Base-by-base conservation (phyloP, 2,888 invertebrate genomes). In the Scaptomyza polygonia region DNA sequence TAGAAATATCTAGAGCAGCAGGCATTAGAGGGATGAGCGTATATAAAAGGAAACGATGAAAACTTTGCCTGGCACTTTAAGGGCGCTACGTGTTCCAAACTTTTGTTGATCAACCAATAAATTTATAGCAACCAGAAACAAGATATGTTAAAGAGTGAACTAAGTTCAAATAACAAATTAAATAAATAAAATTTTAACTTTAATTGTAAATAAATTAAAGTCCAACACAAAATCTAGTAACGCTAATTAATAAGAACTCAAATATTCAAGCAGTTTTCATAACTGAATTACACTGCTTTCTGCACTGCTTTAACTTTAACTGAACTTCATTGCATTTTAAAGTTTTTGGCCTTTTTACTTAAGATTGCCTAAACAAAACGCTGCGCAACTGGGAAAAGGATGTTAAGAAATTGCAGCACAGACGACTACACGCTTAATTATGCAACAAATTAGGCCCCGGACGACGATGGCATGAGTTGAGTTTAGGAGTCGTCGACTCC, bases 371-470 rank as follows among this genome's bases (percentile, higher is more conserved):
- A 67, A 67, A 54, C 67, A 76, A 63, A 67, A 75, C 47, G 61
- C 12, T 6, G n/a, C 25, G 54, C 29, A 49, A 43, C 49, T 18
- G 39, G 56, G 53, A 25, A 16, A 39, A 16, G 48, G 25, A 21
- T 21, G 34, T 43, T 55, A 70, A 55, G 40, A 59, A 16, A 63
- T 59, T 75, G 40, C 47, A 34, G 52, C 69, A 70, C 72, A 78
- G 79, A 74, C 80, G 77, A 70, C 72, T 83, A 77, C 80, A 74
- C 63, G 73, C 84, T 82, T 82, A 87, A 85, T 85, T 85, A 85
- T 86, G 84, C 86, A 87, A 79, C 86, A 87, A 87, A 85, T 85
- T 85, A 87, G 88, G 86, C 86, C 69, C 72, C 65, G 67, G 79
- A 67, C 66, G 73, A 65, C 63, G 63, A 18, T 34, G 56, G 34